These are phyloP conservation scores for Dolichomitus sp. DNA, from an alignment of 2,888 invertebrate genomes.

Conservation along the genomic window DNA sequence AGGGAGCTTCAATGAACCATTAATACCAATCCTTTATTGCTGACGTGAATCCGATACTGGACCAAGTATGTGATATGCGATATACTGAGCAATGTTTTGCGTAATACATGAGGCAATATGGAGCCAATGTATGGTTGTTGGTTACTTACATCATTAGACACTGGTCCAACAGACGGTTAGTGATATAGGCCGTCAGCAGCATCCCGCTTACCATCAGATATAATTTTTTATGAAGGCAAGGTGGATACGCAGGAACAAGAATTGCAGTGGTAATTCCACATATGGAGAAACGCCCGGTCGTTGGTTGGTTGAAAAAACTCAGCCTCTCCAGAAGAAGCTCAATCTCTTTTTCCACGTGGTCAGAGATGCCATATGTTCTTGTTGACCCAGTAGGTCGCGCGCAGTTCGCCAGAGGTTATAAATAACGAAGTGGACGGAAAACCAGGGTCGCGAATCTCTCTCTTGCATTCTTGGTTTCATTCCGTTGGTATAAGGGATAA, in stretches of 20 bases:
- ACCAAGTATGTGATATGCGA: not conserved
- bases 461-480: slow-evolving; percentile 73
- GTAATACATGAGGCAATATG: not conserved
- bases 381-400: slow-evolving; percentile 55
- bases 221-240: slow-evolving; percentile 24
- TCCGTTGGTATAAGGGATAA: slow-evolving; percentile 69
- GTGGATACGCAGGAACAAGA: slow-evolving; percentile 20
- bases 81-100: not conserved
- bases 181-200: not conserved
- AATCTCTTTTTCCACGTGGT: slow-evolving; percentile 69
- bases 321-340: slow-evolving; percentile 55
- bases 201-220: not conserved
- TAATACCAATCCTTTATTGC: not conserved
- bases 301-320: slow-evolving; percentile 20
- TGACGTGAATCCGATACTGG: not conserved
- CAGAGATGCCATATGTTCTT: slow-evolving; percentile 59
- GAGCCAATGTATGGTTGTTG: not conserved
- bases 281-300: slow-evolving; percentile 25
- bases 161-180: not conserved
- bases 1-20: not conserved
- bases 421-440: slow-evolving; percentile 74
- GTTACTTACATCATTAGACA: not conserved
- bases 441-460: slow-evolving; percentile 64
- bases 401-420: slow-evolving; percentile 68
- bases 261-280: slow-evolving; percentile 39